These are phyloP conservation scores for Gambusia affinis DNA, from an alignment of 2,113 vertebrate species.

Conservation along the genomic window DNA sequence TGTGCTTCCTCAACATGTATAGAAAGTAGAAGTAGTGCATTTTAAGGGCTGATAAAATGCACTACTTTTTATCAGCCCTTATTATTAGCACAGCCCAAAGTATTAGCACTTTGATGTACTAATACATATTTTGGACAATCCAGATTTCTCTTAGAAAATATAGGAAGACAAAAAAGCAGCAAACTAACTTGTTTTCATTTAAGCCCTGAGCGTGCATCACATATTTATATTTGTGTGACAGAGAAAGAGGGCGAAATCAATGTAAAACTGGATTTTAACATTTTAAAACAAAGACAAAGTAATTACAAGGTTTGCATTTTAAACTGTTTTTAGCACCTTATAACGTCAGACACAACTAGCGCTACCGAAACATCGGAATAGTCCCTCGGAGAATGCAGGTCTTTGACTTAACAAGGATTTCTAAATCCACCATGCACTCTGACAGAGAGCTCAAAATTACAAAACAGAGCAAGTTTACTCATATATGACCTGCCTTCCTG, in stretches of 20 bases:
- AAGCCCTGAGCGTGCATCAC: neutral
- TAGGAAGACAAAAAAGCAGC: neutral
- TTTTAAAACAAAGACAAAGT: neutral
- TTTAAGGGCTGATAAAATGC: too few species aligned
- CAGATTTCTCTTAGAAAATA: neutral
- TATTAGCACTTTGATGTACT: neutral
- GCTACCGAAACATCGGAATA: too few species aligned
- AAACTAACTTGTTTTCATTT: neutral
- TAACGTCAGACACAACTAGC: too few species aligned
- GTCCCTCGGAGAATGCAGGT: neutral
- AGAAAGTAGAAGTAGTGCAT: neutral
- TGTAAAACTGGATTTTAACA: neutral
- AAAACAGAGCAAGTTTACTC: neutral
- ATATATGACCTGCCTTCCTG: neutral
- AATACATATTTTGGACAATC: neutral
- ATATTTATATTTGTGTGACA: neutral
- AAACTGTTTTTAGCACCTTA: too few species aligned
- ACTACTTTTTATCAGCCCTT: too few species aligned
- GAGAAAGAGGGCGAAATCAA: neutral
- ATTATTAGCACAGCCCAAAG: too few species aligned
- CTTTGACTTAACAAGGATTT: neutral
- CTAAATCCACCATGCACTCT: neutral
- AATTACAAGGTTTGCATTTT: too few species aligned
- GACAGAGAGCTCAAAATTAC: neutral
- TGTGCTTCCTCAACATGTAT: neutral